These are phyloP conservation scores for Crotalus adamanteus DNA, from an alignment of 2,797 vertebrate genomes.

Conservation along the genomic window DNA sequence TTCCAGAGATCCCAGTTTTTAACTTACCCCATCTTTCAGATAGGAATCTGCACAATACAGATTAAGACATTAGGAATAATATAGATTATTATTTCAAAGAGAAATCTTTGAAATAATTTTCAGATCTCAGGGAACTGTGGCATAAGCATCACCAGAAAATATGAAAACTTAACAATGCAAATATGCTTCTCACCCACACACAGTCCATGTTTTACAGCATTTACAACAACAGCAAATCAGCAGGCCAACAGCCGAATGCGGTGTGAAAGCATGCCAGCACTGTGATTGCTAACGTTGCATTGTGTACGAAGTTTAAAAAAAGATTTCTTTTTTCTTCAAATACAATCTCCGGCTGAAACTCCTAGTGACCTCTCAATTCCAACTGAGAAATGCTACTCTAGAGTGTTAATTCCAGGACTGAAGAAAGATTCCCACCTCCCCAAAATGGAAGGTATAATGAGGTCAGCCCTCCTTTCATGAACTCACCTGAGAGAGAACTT, in stretches of 20 bases:
- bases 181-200: not conserved
- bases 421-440: not conserved
- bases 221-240: not conserved
- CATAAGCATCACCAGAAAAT: not conserved
- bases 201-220: not conserved
- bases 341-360: not conserved
- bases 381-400: not conserved
- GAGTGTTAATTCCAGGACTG: not conserved
- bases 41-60: not conserved
- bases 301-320: not conserved
- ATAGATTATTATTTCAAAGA: not conserved
- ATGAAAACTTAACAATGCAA: too few relatives aligned
- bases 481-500: not conserved
- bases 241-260: not conserved
- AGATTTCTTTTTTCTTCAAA: not conserved
- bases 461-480: not conserved
- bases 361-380: not conserved
- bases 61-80: too few relatives aligned
- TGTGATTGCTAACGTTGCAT: not conserved
- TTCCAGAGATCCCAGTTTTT: not conserved
- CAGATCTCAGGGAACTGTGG: not conserved
- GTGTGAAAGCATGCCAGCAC: too few relatives aligned
- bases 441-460: not conserved
- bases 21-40: not conserved
- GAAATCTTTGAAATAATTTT: not conserved